These are phyloP conservation scores for Lagenorhynchus albirostris DNA, from an alignment of 2,113 vertebrate species.

Conservation along the genomic window DNA sequence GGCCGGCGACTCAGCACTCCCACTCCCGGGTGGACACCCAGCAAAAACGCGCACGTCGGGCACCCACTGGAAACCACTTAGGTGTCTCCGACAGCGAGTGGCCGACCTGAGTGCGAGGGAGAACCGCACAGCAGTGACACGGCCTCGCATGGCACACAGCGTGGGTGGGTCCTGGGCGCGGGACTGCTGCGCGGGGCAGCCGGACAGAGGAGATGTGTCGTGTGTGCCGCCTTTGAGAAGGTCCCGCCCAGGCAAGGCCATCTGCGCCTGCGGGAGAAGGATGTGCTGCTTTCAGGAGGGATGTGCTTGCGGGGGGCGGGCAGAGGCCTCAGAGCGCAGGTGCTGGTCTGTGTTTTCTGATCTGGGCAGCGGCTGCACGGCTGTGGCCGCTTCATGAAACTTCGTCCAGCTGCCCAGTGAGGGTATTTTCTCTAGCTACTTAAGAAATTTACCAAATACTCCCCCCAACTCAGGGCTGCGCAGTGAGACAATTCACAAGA, in stretches of 20 bases:
- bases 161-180: background rate
- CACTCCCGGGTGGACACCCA: background rate
- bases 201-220: rapidly evolving
- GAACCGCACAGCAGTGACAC: rapidly evolving
- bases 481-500: background rate
- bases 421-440: background rate
- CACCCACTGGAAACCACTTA: background rate
- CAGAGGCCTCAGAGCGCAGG: background rate
- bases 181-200: background rate
- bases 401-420: background rate
- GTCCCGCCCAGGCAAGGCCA: background rate
- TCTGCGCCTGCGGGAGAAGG: rapidly evolving
- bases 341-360: rapidly evolving
- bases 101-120: rapidly evolving
- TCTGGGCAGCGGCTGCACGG: background rate
- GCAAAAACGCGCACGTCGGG: rapidly evolving
- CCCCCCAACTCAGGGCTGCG: background rate
- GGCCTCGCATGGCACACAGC: rapidly evolving
- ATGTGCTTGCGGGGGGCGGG: rapidly evolving
- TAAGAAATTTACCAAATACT: background rate
- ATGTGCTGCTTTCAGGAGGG: background rate
- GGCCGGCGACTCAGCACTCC: rapidly evolving
- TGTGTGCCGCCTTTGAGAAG: rapidly evolving
- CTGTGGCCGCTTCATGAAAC: background rate
- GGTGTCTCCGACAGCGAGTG: rapidly evolving